Base-by-base conservation (phyloP, 2,113 vertebrate species). In the Oreochromis aureus region DNA sequence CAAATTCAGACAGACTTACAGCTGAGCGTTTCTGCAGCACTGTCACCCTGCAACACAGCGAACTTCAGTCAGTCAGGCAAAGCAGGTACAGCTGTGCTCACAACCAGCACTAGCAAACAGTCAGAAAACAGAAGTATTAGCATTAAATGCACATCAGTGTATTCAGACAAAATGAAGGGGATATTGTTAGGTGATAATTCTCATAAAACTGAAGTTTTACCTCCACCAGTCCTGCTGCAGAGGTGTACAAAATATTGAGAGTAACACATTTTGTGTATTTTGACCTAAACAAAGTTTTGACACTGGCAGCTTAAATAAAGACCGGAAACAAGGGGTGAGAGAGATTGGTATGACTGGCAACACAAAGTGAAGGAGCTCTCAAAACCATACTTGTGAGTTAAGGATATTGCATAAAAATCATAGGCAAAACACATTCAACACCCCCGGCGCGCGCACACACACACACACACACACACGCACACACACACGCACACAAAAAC, bases 181-280 rank as follows among this genome's bases (percentile, higher is more conserved):
- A 16, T 51, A 18, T 51, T 51, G 6, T 51, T 51, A 51, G 46
- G 16, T 51, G 27, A 27, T 27, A 27, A 27, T 27, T 27, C 66
- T 73, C 22, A 22, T 46, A 19, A 39, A 81, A 30, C n/a, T 58
- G 10, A 19, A 80, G 1, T 16, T 24, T 2, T 7, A 2, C 56
- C 1, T 69, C 58, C 0, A 6, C 22, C 51, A 82, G 58, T 54
- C 10, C 1, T 71, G 0, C 39, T 4, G 36, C 44, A 16, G n/a
- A 71, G 39, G 7, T 71, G 36, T 6, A 24, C 39, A 27, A 1
- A 8, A 71, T 44, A 12, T 27, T 71, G 1, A 71, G n/a, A 16
- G n/a, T 44, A 44, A 44, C 12, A 71, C 7, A 2, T 76, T 0
- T 32, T 76, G 15, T 11, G 6, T 0, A 32, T 32, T 76, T 76